Evolutionary conservation across 64 coral and sea anemone genomes (phyloP).

Genomic region (Montipora efflorescens): DNA sequence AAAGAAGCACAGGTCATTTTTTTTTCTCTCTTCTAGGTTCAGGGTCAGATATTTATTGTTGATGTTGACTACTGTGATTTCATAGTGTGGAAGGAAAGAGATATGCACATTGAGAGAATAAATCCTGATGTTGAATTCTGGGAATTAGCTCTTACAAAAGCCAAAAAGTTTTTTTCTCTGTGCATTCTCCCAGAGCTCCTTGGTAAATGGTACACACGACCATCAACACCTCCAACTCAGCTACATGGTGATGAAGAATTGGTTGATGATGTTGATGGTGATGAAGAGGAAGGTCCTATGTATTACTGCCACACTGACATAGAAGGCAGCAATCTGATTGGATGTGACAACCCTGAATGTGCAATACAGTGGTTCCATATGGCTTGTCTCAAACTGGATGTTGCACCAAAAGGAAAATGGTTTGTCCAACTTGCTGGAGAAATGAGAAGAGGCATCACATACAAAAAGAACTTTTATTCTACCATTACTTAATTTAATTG

Average conservation of each 20-base stretch:
- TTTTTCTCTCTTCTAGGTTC: not conserved
- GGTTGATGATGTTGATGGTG: not conserved
- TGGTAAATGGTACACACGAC: slow-evolving; percentile 28
- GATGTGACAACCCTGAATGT: slow-evolving; percentile 52
- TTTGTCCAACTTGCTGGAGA: slow-evolving; percentile 45
- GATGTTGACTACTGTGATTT: slow-evolving; percentile 74
- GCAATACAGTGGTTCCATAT: slow-evolving; percentile 56
- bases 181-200: slow-evolving; percentile 56
- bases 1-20: not conserved
- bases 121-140: slow-evolving; percentile 43
- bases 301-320: slow-evolving; percentile 43
- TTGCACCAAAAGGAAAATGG: slow-evolving; percentile 52
- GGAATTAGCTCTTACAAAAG: not conserved
- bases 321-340: slow-evolving; percentile 42
- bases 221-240: not conserved
- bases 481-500: not conserved
- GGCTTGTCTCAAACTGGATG: slow-evolving; percentile 30
- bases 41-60: slow-evolving; percentile 37
- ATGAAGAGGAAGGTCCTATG: slow-evolving; percentile 50
- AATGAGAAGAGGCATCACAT: not conserved
- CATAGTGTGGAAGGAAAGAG: slow-evolving; percentile 41
- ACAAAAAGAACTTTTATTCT: slow-evolving; percentile 1
- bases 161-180: slow-evolving; percentile 8
- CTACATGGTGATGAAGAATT: not conserved
- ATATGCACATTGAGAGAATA: slow-evolving; percentile 59